These are phyloP conservation scores for Trichechus manatus DNA, from an alignment of 2,113 vertebrate species.

Conservation along the genomic window DNA sequence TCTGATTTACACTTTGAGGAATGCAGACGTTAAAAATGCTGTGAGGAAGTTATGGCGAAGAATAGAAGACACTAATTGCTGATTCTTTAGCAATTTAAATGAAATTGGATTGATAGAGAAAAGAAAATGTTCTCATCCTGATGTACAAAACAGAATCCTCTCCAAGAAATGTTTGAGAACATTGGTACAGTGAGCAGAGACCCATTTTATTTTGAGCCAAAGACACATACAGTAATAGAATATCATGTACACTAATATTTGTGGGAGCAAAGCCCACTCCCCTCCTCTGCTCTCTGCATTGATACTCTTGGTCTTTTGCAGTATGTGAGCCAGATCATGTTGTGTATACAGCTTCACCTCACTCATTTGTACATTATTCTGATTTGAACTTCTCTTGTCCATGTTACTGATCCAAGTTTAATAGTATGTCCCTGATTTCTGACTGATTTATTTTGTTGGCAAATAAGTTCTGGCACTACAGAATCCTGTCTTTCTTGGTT, in stretches of 20 bases:
- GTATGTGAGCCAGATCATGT: background rate
- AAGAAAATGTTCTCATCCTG: background rate
- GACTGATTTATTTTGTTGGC: too few species aligned
- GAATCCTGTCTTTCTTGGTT: too few species aligned
- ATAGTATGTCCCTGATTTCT: too few species aligned
- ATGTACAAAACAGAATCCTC: background rate
- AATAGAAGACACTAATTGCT: background rate
- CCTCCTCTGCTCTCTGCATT: background rate
- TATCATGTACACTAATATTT: background rate
- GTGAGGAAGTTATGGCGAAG: background rate
- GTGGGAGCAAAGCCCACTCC: background rate
- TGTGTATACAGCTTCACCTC: background rate
- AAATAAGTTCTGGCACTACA: too few species aligned
- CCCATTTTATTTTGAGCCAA: background rate
- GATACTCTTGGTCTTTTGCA: background rate
- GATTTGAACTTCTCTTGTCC: background rate
- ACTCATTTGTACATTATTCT: background rate
- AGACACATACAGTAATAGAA: background rate
- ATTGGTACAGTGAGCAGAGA: background rate
- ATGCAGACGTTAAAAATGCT: slow-evolving; percentile 35
- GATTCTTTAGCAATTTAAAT: background rate
- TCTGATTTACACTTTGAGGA: slow-evolving; percentile 56
- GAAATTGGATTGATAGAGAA: background rate
- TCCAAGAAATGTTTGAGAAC: background rate
- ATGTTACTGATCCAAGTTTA: background rate